These are phyloP conservation scores for Aurelia sp. DNA, from an alignment of 30 jellyfish, hydroid and myxozoan genomes.

Conservation along the genomic window DNA sequence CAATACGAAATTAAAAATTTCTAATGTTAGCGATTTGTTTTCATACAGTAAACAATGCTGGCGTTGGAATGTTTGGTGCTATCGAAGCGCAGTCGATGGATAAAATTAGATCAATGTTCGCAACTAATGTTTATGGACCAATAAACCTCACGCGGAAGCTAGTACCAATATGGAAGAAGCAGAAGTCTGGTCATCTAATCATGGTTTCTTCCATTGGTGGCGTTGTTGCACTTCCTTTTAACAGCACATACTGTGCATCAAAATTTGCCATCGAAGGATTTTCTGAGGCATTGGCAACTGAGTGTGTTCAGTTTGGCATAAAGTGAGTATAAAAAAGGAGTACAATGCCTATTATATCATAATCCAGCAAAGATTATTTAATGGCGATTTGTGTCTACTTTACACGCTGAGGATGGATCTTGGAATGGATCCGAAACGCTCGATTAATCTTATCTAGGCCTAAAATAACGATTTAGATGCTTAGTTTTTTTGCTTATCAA, in stretches of 20 bases:
- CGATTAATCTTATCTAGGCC: too few species aligned
- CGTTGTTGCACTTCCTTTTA: slow-evolving; percentile 47
- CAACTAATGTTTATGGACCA: slow-evolving; percentile 64
- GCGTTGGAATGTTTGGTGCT: slow-evolving; percentile 62
- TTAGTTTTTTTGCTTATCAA: too few species aligned
- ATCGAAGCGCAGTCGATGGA: slow-evolving; percentile 52
- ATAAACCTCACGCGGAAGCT: slow-evolving; percentile 52
- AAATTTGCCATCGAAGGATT: slow-evolving; percentile 70
- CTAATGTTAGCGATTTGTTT: not conserved
- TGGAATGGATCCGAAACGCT: too few species aligned
- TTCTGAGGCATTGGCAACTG: slow-evolving; percentile 56
- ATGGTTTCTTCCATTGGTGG: slow-evolving; percentile 63
- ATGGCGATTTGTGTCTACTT: too few species aligned
- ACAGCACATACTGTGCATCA: slow-evolving; percentile 58
- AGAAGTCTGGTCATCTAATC: slow-evolving; percentile 40
- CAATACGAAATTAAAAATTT: too few species aligned
- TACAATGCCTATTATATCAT: not conserved
- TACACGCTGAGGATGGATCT: too few species aligned
- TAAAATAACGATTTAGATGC: too few species aligned
- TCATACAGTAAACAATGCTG: slow-evolving; percentile 68
- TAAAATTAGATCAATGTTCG: slow-evolving; percentile 25
- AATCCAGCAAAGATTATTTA: too few species aligned
- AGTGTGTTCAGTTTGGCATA: slow-evolving; percentile 25
- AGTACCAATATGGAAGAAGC: slow-evolving; percentile 40
- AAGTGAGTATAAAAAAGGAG: slow-evolving; percentile 37